Evolutionary conservation across 1,140 invertebrate species (phyloP).

Genomic region (Eubasilissa regina): DNA sequence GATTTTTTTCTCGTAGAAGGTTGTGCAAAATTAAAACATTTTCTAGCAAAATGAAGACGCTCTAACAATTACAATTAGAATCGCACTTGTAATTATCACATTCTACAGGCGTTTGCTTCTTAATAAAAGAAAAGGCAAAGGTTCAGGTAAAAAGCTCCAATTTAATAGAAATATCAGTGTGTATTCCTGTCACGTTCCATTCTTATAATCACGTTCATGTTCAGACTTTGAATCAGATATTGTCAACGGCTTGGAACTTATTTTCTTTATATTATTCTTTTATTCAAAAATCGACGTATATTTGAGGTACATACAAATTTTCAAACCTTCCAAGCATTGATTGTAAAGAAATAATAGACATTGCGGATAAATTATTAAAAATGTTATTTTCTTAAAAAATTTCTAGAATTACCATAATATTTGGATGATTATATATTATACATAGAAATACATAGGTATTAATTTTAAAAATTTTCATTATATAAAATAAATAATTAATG

Average conservation of each 20-base stretch:
- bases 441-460: too few species aligned
- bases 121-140: constrained; percentile 35
- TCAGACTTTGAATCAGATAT: constrained; percentile 40
- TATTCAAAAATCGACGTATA: neutral
- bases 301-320: neutral
- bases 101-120: constrained; percentile 17
- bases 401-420: too few species aligned
- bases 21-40: too few species aligned
- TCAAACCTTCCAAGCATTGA: too few species aligned
- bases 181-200: constrained; percentile 41
- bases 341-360: too few species aligned
- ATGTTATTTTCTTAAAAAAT: too few species aligned
- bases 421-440: too few species aligned
- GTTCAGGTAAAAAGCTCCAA: constrained; percentile 35
- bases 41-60: neutral
- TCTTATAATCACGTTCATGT: constrained; percentile 48
- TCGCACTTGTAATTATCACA: constrained; percentile 24
- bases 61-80: constrained; percentile 1
- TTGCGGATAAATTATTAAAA: too few species aligned
- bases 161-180: constrained; percentile 10
- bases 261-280: constrained; percentile 2
- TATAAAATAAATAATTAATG: too few species aligned
- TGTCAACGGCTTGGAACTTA: constrained; percentile 14
- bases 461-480: too few species aligned
- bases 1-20: too few species aligned